A percentile compares a stretch with the other conserved stretches of the same genome.
Evolutionary conservation across 1,140 invertebrate species (phyloP).

Genomic region (Bactericera cockerelli): DNA sequence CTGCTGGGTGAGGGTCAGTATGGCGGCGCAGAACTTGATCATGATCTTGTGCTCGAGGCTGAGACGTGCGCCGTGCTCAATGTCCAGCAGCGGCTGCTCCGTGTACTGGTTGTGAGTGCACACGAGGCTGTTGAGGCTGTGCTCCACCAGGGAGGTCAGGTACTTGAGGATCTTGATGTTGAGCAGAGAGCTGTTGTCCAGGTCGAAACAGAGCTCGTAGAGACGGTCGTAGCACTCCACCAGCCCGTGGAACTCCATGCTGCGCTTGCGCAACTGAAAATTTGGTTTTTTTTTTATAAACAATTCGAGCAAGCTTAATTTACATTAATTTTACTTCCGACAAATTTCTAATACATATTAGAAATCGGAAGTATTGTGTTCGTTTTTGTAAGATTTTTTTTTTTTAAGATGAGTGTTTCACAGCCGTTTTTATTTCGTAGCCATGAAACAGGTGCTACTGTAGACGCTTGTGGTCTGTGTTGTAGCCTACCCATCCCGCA

Average conservation of each 20-base stretch:
- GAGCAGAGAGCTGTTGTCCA: slow-evolving; percentile 65
- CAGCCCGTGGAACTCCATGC: slow-evolving; percentile 53
- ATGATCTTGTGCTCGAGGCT: neutral
- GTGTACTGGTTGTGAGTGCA: neutral
- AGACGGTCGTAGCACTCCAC: slow-evolving; percentile 64
- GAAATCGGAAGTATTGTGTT: too few species aligned
- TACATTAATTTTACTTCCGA: too few species aligned
- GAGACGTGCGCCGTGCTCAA: neutral
- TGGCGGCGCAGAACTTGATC: neutral
- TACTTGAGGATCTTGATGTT: slow-evolving; percentile 44
- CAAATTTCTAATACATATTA: too few species aligned
- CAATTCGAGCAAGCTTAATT: too few species aligned
- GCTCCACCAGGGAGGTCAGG: neutral
- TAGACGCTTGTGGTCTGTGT: too few species aligned
- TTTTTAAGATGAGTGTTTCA: too few species aligned
- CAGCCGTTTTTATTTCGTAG: too few species aligned
- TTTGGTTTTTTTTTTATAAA: slow-evolving; percentile 24
- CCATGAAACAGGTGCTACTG: too few species aligned
- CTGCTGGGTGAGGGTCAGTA: neutral
- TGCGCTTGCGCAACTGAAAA: slow-evolving; percentile 52
- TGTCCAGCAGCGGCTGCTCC: neutral
- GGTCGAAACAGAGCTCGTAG: slow-evolving; percentile 86
- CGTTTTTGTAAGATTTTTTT: too few species aligned
- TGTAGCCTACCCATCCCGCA: too few species aligned
- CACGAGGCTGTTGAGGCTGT: neutral